Percentiles rank a stretch among this genome's conserved stretches.
phyloP scores from a whole-genome alignment of 1,140 invertebrate species.

The Philopotamus ludificatus region DNA sequence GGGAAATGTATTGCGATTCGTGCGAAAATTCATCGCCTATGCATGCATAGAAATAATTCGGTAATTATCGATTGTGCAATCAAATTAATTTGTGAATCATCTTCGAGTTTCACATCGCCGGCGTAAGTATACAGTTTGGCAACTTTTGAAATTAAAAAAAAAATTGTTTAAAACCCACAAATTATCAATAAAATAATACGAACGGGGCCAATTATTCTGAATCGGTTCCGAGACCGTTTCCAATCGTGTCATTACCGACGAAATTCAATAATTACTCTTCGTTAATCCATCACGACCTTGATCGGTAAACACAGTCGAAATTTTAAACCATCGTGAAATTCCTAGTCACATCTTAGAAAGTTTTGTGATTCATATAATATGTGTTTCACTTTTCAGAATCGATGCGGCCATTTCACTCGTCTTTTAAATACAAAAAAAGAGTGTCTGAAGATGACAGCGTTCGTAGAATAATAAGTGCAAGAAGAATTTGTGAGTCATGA shows the following conservation, averaged over 20 bases:
- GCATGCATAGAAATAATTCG: too few species aligned
- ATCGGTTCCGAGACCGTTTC: background rate
- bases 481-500: conserved; percentile 14
- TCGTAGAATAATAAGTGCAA: background rate
- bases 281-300: background rate
- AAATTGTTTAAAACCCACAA: too few species aligned
- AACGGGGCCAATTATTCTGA: background rate
- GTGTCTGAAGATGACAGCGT: background rate
- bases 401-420: background rate
- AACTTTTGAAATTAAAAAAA: too few species aligned
- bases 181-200: background rate
- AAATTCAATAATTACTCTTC: background rate
- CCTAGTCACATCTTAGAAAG: background rate
- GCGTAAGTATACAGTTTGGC: too few species aligned
- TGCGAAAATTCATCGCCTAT: conserved; percentile 12
- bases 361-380: background rate
- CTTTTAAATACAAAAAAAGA: too few species aligned
- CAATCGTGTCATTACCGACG: background rate
- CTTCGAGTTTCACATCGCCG: too few species aligned
- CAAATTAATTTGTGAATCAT: too few species aligned
- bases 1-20: too few species aligned
- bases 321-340: background rate
- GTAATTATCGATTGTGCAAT: too few species aligned
- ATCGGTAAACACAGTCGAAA: background rate
- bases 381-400: background rate